A percentile compares a stretch with the other conserved stretches of the same genome.
Evolutionary conservation across 2,797 vertebrate genomes (phyloP).

Genomic region (Telmatherina bonti): DNA sequence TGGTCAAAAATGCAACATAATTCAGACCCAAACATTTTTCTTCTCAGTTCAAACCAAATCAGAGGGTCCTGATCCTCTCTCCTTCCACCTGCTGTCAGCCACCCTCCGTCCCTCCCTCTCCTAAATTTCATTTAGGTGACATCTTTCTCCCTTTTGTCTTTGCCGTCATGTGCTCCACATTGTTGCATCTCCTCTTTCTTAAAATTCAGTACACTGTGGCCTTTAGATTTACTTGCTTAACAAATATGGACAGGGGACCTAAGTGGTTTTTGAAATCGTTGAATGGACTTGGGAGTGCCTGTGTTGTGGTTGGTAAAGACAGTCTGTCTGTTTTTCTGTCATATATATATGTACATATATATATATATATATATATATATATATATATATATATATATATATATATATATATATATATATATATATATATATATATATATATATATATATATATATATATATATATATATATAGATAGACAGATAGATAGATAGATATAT

Average conservation of each 20-base stretch:
- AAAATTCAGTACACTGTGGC: conserved; percentile 75
- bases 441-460: no score
- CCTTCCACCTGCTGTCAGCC: conserved; percentile 76
- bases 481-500: no score
- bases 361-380: no score
- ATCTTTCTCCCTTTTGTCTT: conserved; percentile 72
- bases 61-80: conserved; percentile 62
- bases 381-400: no score
- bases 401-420: no score
- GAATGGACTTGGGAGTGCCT: conserved; percentile 83
- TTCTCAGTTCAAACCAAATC: conserved; percentile 82
- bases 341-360: conserved; percentile 4
- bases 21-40: conserved; percentile 82
- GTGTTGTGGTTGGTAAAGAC: conserved; percentile 68
- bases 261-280: conserved; percentile 88
- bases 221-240: conserved; percentile 84
- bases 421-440: no score
- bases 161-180: conserved; percentile 57
- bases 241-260: conserved; percentile 85
- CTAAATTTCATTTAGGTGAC: conserved; percentile 86
- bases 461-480: no score
- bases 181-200: conserved; percentile 62
- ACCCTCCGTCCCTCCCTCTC: conserved; percentile 61
- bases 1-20: conserved; percentile 79
- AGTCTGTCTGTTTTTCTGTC: conserved; percentile 45